Conservation (phyloP, 1,140 invertebrate genomes). For the Calosoma granatense region DNA sequence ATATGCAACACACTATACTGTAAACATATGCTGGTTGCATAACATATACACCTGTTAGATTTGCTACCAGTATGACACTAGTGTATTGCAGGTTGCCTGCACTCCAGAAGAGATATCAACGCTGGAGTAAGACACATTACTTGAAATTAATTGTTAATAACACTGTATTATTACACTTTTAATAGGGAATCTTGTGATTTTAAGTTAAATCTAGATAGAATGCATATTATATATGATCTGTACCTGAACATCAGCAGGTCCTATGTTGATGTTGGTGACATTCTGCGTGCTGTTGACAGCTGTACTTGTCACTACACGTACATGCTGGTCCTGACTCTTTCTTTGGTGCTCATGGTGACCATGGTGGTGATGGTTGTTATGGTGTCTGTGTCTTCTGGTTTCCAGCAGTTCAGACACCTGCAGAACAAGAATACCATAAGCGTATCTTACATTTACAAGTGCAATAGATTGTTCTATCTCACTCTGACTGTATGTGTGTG, state of each 20-base stretch:
- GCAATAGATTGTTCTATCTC: slow-evolving; percentile 14
- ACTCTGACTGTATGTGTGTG: neutral
- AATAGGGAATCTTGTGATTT: too few species aligned
- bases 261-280: slow-evolving; percentile 49
- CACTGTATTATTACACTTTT: too few species aligned
- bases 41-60: neutral
- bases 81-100: neutral
- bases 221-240: neutral
- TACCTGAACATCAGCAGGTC: slow-evolving; percentile 28
- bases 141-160: too few species aligned
- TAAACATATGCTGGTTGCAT: neutral
- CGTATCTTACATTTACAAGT: slow-evolving; percentile 12
- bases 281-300: slow-evolving; percentile 37
- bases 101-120: neutral
- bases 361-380: slow-evolving; percentile 20
- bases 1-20: neutral
- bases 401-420: slow-evolving; percentile 29
- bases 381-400: slow-evolving; percentile 18
- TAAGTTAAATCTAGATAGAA: neutral
- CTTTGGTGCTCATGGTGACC: slow-evolving; percentile 30
- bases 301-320: slow-evolving; percentile 30
- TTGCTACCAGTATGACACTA: neutral
- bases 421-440: slow-evolving; percentile 16
- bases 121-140: too few species aligned
- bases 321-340: slow-evolving; percentile 33